Conservation (phyloP, 2,888 invertebrate genomes). For the Epistrophe grossulariae region DNA sequence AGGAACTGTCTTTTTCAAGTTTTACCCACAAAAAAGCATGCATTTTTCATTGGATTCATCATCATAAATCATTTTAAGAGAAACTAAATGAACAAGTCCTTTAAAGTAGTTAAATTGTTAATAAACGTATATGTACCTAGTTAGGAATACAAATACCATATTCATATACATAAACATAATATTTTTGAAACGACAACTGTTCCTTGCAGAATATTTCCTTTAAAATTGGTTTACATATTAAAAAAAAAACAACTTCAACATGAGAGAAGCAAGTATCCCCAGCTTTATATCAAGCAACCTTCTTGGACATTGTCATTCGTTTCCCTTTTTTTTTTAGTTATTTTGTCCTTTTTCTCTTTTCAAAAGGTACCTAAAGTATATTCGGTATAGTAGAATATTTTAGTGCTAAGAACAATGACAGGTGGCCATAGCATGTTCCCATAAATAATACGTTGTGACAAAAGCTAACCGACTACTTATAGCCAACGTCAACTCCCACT, state of each 20-base stretch:
- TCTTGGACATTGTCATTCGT: slow-evolving; percentile 36
- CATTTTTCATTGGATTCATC: slow-evolving; percentile 25
- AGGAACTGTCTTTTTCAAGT: background rate
- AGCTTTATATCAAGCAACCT: background rate
- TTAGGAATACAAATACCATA: background rate
- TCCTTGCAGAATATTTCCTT: slow-evolving; percentile 1
- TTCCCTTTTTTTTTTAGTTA: background rate
- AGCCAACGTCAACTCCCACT: slow-evolving; percentile 17
- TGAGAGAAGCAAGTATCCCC: background rate
- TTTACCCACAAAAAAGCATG: background rate
- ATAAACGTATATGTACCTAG: background rate
- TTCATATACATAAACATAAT: background rate
- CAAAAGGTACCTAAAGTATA: background rate
- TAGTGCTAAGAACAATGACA: slow-evolving; percentile 55
- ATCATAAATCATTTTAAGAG: slow-evolving; percentile 23
- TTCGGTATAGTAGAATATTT: slow-evolving; percentile 21
- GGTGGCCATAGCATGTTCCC: slow-evolving; percentile 57
- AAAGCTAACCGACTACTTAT: slow-evolving; percentile 59
- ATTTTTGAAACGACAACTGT: background rate
- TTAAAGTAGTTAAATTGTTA: background rate
- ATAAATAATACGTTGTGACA: slow-evolving; percentile 66
- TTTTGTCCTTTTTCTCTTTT: too few relatives aligned
- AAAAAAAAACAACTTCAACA: background rate
- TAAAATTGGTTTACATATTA: slow-evolving; percentile 6
- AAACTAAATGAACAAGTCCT: background rate